Base-by-base conservation (phyloP, 2,888 invertebrate genomes). In the Mechanitis mazaeus region DNA sequence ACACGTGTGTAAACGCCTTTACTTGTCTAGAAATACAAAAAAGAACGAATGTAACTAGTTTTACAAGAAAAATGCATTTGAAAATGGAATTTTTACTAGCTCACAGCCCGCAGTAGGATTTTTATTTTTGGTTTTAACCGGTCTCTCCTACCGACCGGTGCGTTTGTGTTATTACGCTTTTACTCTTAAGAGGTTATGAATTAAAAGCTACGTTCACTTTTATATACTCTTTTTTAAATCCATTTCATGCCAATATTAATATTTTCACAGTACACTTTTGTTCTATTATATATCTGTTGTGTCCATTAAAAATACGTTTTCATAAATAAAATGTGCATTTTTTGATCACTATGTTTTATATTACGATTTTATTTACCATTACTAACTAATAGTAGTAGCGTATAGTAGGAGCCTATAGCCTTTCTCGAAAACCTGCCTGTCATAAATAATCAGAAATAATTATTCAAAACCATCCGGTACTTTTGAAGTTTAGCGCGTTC, bases 21-120 rank as follows among this genome's bases (percentile, higher is more conserved):
- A 57, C 53, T 45, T 11, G n/a, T 47, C 50, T 31, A 31, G 50
- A 31, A 50, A 50, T 50, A 50, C 31, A 50, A 50, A 57, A 50
- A 53, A 45, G 28, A 60, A 63, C 54, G 20, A 3, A 57, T 11
- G 55, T 58, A 55, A 55, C 46, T 53, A 58, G 38, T 53, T 64
- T 55, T 58, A 64, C 64, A 64, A 60, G 64, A 55, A 64, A 64
- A 64, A 64, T 64, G 60, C 64, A 64, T 64, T 64, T 58, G 47
- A 38, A 64, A 64, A 60, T 60, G 58, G 60, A 64, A 56, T 63
- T 63, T 63, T 63, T 47, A 60, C 38, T 58, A 54, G 57, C 54
- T 45, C 54, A 38, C 54, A 59, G 33, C 54, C 59, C 63, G 56
- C 56, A 46, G 54, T 42, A 45, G 42, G 33, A 38, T 46, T 59